Conservation (phyloP, 2,888 invertebrate species). For the Corbicula japonica region DNA sequence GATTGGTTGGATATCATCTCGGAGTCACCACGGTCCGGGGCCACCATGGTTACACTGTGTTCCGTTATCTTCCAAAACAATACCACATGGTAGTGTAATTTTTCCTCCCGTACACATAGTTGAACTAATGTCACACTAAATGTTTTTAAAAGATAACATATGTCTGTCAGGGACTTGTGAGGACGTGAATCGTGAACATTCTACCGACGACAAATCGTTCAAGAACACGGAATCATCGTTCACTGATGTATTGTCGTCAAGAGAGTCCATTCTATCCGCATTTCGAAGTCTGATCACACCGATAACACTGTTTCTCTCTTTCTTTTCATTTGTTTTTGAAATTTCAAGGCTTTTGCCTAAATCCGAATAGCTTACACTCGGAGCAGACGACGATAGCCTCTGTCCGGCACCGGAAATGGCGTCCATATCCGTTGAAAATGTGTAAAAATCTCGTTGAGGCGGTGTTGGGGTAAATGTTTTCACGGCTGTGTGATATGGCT, state of each 20-base stretch:
- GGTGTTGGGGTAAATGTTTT: constrained; percentile 23
- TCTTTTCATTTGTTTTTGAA: background rate
- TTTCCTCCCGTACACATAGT: no score
- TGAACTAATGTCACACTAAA: no score
- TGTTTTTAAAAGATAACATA: constrained; percentile 32
- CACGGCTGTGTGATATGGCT: constrained; percentile 9
- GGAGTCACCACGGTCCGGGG: no score
- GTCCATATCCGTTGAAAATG: constrained; percentile 5
- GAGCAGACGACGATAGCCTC: constrained; percentile 7
- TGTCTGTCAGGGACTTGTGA: constrained; percentile 26
- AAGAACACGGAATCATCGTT: constrained; percentile 14
- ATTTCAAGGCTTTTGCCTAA: constrained; percentile 6
- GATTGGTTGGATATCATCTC: no score
- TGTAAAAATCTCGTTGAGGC: constrained; percentile 11
- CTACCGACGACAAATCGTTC: constrained; percentile 40
- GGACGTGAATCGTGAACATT: constrained; percentile 27
- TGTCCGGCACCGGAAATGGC: constrained; percentile 10
- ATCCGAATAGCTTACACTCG: constrained; percentile 7
- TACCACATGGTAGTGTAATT: no score
- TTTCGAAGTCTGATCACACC: constrained; percentile 27
- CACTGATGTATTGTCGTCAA: background rate
- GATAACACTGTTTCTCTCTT: constrained; percentile 23
- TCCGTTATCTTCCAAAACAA: no score
- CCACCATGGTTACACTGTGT: no score
- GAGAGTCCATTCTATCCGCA: background rate